Conservation (phyloP, 2,113 vertebrate genomes). For the Delphinus delphis region DNA sequence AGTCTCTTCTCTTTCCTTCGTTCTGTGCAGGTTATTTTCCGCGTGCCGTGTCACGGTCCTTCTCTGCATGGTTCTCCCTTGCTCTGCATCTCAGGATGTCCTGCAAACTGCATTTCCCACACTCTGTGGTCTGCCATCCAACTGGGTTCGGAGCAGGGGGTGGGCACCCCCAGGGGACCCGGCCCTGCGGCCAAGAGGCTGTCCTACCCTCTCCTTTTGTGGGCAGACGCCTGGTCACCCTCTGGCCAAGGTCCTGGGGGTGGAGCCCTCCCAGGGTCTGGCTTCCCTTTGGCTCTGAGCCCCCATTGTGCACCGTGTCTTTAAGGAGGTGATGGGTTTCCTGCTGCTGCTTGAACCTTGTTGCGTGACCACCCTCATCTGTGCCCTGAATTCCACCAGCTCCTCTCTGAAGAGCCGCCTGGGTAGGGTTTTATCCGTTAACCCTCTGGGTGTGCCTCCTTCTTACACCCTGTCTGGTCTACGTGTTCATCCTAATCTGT, state of each 20-base stretch:
- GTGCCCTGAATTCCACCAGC: neutral
- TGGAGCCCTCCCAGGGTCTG: fast-evolving
- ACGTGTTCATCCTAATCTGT: neutral
- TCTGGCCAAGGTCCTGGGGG: neutral
- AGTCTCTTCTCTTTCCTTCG: neutral
- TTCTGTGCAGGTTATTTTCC: neutral
- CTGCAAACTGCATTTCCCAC: neutral
- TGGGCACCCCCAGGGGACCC: neutral
- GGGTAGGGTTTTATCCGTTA: neutral
- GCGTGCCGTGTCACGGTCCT: neutral
- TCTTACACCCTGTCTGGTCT: neutral
- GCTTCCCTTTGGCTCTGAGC: neutral
- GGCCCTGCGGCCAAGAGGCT: fast-evolving
- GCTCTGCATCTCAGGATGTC: no score
- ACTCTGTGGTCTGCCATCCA: neutral
- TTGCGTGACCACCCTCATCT: neutral
- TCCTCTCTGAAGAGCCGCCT: neutral
- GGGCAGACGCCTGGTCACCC: no score
- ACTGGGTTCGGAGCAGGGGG: neutral
- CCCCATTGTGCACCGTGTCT: neutral
- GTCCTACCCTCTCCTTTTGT: fast-evolving
- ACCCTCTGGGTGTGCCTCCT: neutral
- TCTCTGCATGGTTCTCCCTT: neutral
- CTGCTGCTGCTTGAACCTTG: neutral
- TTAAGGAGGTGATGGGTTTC: neutral